Evolutionary conservation across 2,113 vertebrate species (phyloP), one percentile per base, ranked within the genome.

Genomic region (Prochilodus magdalenae): DNA sequence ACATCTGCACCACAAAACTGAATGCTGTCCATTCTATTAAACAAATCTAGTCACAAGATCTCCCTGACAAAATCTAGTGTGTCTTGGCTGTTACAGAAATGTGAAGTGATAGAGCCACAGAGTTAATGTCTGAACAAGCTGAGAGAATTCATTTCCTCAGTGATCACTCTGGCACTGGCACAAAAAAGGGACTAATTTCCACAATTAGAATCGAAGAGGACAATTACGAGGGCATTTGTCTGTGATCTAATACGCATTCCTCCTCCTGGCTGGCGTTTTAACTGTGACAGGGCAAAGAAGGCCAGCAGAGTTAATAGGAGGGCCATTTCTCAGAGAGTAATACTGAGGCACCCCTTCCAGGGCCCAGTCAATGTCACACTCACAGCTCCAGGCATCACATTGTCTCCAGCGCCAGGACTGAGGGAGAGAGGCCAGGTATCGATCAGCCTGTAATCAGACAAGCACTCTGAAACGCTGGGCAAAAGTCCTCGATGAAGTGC

Each of bases 351-450:
- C 89, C 89, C 88, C 89, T 74, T 79, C 83, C 80, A 73, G 80
- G 90, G 90, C 87, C 88, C 81, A 84, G 92, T 90, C 92, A 93
- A 90, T 92, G 93, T 93, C 91, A 93, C 90, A 89, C 90, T 93
- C 91, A 92, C 89, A 89, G 90, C 85, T 36, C 82, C 87, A 88
- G 83, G 88, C 85, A 91, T 91, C 87, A 84, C 89, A 92, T 91
- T 89, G 89, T 91, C 91, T 90, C 93, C 90, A 88, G 86, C 89
- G 93, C 91, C 91, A 90, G 88, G 86, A 84, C 87, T 83, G 78
- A 81, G 73, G 81, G 72, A 83, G 86, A 87, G 87, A 83, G 89
- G 91, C 89, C 83, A 89, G 82, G 81, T 89, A 94, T 94, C 60
- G 93, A 94, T 94, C 91, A 74, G 89, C 83, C 91, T 90, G 91